These are phyloP conservation scores for Ictidomys tridecemlineatus DNA, from an alignment of 2,113 vertebrate genomes.

Conservation along the genomic window DNA sequence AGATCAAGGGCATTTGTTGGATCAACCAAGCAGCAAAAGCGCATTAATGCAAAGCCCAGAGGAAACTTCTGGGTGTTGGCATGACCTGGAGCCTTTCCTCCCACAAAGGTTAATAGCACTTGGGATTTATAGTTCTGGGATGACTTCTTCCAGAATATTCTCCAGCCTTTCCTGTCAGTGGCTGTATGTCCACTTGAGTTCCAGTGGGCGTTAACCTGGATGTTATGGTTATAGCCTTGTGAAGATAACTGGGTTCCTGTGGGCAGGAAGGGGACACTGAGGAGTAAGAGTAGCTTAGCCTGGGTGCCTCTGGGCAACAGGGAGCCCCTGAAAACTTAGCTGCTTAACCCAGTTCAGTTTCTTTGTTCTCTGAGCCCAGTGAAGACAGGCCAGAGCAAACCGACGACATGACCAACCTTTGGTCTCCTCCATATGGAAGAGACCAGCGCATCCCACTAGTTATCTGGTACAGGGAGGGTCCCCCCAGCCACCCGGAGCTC, in stretches of 20 bases:
- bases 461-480: not conserved
- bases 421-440: not conserved
- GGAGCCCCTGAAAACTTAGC: not conserved
- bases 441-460: not conserved
- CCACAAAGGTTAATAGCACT: not conserved
- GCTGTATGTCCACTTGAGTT: not conserved
- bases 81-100: not conserved
- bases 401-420: not conserved
- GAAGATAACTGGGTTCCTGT: not conserved
- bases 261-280: not conserved
- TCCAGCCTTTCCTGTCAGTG: not conserved
- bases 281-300: not conserved
- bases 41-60: not conserved
- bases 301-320: not conserved
- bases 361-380: constrained; percentile 22
- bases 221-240: not conserved
- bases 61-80: not conserved
- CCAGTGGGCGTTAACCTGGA: not conserved
- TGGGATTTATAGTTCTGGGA: constrained; percentile 14
- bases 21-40: not conserved
- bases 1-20: not conserved
- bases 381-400: not conserved
- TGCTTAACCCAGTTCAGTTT: not conserved
- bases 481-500: not conserved
- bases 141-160: constrained; percentile 18